A percentile compares a stretch with the other conserved stretches of the same genome.
Evolutionary conservation across 2,888 invertebrate genomes (phyloP).

Genomic region (Cheilosia vulpina): DNA sequence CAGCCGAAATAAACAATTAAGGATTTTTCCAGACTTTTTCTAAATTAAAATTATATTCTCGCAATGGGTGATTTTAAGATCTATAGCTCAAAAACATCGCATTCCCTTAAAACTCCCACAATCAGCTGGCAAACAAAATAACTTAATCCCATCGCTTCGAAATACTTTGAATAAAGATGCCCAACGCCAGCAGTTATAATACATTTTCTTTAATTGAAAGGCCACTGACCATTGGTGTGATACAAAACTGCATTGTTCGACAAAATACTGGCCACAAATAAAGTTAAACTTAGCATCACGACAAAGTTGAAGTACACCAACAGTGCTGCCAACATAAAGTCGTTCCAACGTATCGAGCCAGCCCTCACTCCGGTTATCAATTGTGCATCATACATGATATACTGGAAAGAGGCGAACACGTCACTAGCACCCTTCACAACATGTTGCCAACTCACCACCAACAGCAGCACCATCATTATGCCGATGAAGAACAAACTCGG

Average conservation of each 20-base stretch:
- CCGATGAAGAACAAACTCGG: not conserved
- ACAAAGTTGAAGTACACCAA: slow-evolving; percentile 46
- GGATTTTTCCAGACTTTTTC: too few relatives aligned
- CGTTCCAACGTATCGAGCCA: slow-evolving; percentile 40
- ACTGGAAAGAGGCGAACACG: slow-evolving; percentile 1
- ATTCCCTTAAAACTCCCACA: too few relatives aligned
- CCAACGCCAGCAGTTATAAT: not conserved
- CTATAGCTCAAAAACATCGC: too few relatives aligned
- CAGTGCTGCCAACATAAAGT: slow-evolving; percentile 44
- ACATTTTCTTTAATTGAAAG: not conserved
- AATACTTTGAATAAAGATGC: too few relatives aligned
- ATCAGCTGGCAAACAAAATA: too few relatives aligned
- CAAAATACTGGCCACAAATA: not conserved
- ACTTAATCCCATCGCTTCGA: too few relatives aligned
- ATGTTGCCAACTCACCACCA: slow-evolving; percentile 2
- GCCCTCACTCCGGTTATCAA: slow-evolving; percentile 34
- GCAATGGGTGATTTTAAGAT: too few relatives aligned
- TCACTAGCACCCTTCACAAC: not conserved
- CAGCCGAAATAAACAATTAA: too few relatives aligned
- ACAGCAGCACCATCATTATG: not conserved
- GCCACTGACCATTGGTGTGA: not conserved
- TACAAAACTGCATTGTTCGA: not conserved
- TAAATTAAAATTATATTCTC: too few relatives aligned
- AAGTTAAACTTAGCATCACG: slow-evolving; percentile 2
- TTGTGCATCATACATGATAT: slow-evolving; percentile 43